These are phyloP conservation scores for Galerucella nymphaeae DNA, from an alignment of 2,888 invertebrate species.

Conservation along the genomic window DNA sequence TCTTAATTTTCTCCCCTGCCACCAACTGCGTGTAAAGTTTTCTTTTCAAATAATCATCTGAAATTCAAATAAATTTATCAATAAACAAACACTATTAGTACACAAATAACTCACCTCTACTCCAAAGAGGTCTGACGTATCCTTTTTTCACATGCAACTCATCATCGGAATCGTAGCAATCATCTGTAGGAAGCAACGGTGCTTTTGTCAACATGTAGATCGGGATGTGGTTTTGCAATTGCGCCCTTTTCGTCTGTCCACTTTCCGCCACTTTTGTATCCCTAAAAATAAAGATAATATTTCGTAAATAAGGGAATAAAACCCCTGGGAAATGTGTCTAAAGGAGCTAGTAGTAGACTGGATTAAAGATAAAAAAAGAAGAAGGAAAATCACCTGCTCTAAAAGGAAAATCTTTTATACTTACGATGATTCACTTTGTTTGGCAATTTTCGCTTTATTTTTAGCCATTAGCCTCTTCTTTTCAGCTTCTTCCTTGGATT, in stretches of 20 bases:
- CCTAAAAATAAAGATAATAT: constrained; percentile 31
- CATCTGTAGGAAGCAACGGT: constrained; percentile 67
- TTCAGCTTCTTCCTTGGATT: constrained; percentile 64
- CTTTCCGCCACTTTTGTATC: constrained; percentile 50
- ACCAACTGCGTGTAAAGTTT: constrained; percentile 38
- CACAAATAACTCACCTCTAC: constrained; percentile 60
- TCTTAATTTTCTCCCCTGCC: constrained; percentile 62
- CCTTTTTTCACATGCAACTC: constrained; percentile 59
- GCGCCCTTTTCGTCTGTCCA: constrained; percentile 25
- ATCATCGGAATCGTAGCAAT: constrained; percentile 70
- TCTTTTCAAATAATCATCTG: constrained; percentile 56
- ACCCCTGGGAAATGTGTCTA: too few species aligned
- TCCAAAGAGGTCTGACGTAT: constrained; percentile 58
- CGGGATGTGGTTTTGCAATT: constrained; percentile 55
- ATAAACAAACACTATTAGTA: too few species aligned
- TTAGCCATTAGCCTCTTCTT: constrained; percentile 65
- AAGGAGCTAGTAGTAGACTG: too few species aligned
- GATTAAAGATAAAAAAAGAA: too few species aligned
- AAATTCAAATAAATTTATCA: constrained; percentile 44
- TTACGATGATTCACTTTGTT: constrained; percentile 57
- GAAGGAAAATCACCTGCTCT: too few species aligned
- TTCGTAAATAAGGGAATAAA: not conserved
- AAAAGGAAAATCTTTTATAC: too few species aligned
- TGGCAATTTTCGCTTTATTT: constrained; percentile 66
- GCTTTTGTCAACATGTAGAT: constrained; percentile 56